Base-by-base conservation (phyloP, 2,888 invertebrate genomes). In the Xiphydria camelus region DNA sequence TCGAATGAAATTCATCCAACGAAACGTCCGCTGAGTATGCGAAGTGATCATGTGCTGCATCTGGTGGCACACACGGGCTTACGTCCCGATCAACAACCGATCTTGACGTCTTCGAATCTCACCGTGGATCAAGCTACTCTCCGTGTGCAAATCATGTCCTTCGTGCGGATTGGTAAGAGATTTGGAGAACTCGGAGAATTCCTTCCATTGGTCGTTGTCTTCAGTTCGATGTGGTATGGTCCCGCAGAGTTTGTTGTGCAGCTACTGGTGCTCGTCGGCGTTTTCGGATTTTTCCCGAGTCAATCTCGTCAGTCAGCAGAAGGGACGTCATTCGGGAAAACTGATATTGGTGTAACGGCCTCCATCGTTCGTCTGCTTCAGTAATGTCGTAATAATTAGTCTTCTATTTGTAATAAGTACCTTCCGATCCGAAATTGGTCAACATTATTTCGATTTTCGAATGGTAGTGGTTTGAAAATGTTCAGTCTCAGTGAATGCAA, bases 111-210 rank as follows among this genome's bases (percentile, higher is more conserved):
- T 6, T 9, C 29, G 7, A 36, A 45, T 45, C 31, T 21, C 5
- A 33, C 38, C 17, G 22, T 50, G 4, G 35, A 42, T 44, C 34
- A 15, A 39, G 19, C 35, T 21, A 21, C 17, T 21, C 26, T 60
- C 25, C 57, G 54, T 29, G 41, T 47, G 14, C 55, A 62, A 43
- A 59, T 65, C 21, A 53, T 57, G 49, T 59, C 58, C 17, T 42
- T 62, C 2, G 61, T 65, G 62, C 51, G 60, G 46, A 58, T 63
- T 18, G 63, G 64, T 62, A 57, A 36, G n/a, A n/a, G n/a, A n/a
- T n/a, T n/a, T n/a, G n/a, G n/a, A n/a, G n/a, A n/a, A n/a, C n/a
- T n/a, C n/a, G n/a, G n/a, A n/a, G n/a, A n/a, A n/a, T n/a, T n/a
- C n/a, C n/a, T n/a, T n/a, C n/a, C n/a, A n/a, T n/a, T n/a, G n/a